phyloP scores from a whole-genome alignment of 2,888 invertebrate species.

The Bibio marci region DNA sequence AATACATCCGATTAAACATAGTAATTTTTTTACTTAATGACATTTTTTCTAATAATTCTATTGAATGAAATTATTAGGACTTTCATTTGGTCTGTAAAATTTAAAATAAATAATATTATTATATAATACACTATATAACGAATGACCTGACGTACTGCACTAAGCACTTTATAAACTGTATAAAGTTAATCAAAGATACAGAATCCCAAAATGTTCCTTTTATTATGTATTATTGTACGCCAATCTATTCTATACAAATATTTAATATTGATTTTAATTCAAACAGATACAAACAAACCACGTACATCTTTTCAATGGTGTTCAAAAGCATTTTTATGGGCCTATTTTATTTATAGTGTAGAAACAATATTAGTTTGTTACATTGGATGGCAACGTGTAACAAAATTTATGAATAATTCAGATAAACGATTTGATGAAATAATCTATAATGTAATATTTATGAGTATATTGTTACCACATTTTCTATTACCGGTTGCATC shows the following conservation, averaged over 20 bases:
- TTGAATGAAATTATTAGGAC: too few relatives aligned
- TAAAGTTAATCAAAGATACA: slow-evolving; percentile 1
- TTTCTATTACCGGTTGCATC: slow-evolving; percentile 49
- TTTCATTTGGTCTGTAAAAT: too few relatives aligned
- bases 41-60: too few relatives aligned
- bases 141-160: too few relatives aligned
- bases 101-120: too few relatives aligned
- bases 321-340: slow-evolving; percentile 49
- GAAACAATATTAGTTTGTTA: slow-evolving; percentile 39
- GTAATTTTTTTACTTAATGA: too few relatives aligned
- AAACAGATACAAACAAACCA: slow-evolving; percentile 28
- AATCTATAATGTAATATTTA: slow-evolving; percentile 55
- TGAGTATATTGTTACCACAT: slow-evolving; percentile 53
- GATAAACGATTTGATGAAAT: slow-evolving; percentile 57
- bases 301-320: slow-evolving; percentile 45
- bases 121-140: too few relatives aligned
- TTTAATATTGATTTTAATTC: neutral
- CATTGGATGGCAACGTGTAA: slow-evolving; percentile 36
- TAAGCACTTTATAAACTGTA: too few relatives aligned
- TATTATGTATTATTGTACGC: too few relatives aligned
- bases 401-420: slow-evolving; percentile 35
- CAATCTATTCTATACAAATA: too few relatives aligned
- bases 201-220: slow-evolving; percentile 9
- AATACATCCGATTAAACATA: too few relatives aligned
- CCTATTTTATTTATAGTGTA: slow-evolving; percentile 40